Conservation (phyloP, 1,140 invertebrate genomes). For the Mercenaria mercenaria region DNA sequence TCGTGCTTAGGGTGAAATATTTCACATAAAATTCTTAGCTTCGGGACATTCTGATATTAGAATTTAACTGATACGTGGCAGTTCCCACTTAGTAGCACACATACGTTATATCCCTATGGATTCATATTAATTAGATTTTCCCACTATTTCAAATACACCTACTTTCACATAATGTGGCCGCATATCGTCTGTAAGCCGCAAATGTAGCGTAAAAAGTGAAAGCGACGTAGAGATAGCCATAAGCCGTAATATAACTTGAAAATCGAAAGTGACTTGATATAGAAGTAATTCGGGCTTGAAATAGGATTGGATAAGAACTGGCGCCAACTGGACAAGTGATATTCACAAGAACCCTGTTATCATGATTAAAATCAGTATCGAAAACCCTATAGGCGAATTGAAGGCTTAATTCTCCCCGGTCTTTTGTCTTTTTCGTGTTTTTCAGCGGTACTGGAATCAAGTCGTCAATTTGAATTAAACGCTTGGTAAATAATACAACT, state of each 20-base stretch:
- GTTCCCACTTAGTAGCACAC: conserved; percentile 1
- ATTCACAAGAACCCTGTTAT: conserved; percentile 49
- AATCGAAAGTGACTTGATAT: conserved; percentile 4
- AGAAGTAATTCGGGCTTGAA: conserved; percentile 39
- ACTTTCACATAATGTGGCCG: not conserved
- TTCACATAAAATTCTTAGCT: conserved; percentile 20
- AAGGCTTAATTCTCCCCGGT: conserved; percentile 27
- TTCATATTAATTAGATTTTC: conserved; percentile 33
- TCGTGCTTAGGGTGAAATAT: not conserved
- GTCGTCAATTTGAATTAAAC: conserved; percentile 50
- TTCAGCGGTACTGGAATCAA: conserved; percentile 31
- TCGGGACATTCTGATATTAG: conserved; percentile 35
- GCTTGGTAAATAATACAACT: conserved; percentile 29
- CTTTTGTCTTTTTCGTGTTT: conserved; percentile 48
- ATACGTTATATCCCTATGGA: not conserved
- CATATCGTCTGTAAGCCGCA: not conserved
- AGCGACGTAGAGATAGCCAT: not conserved
- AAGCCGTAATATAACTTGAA: not conserved
- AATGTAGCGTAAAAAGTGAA: not conserved
- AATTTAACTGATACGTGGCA: not conserved
- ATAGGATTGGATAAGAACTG: conserved; percentile 42
- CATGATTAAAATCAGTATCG: conserved; percentile 58
- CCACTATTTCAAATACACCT: not conserved
- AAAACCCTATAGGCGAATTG: conserved; percentile 58
- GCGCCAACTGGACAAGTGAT: conserved; percentile 48